Evolutionary conservation across 2,797 vertebrate species (phyloP).

Genomic region (Chelmon rostratus): DNA sequence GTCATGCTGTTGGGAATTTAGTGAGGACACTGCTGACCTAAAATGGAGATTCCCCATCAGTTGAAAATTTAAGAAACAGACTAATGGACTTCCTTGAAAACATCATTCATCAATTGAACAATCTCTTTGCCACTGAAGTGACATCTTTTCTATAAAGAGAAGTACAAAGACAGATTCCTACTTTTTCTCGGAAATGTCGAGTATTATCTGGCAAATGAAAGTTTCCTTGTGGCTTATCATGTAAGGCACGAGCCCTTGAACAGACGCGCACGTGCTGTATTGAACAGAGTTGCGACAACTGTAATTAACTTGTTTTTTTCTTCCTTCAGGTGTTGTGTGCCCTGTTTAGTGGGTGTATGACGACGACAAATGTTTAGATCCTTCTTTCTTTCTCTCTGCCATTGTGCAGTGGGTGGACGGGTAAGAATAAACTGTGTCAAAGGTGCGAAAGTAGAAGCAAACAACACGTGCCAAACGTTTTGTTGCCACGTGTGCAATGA

Average conservation of each 20-base stretch:
- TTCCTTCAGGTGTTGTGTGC: neutral
- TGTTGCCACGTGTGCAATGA: conserved; percentile 36
- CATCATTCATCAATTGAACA: neutral
- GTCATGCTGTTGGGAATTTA: conserved; percentile 44
- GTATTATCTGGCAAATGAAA: neutral
- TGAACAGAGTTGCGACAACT: neutral
- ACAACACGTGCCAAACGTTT: conserved; percentile 47
- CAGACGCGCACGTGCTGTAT: neutral
- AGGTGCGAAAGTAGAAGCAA: conserved; percentile 37
- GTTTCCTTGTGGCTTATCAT: neutral
- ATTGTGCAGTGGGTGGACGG: conserved; percentile 20
- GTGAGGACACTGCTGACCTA: conserved; percentile 7
- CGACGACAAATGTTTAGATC: neutral
- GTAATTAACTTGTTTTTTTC: conserved; percentile 33
- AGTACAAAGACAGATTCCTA: neutral
- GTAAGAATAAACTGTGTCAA: conserved; percentile 35
- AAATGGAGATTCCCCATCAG: conserved; percentile 13
- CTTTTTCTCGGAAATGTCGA: conserved; percentile 2
- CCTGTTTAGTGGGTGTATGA: conserved; percentile 5
- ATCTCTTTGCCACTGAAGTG: neutral
- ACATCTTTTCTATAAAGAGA: neutral
- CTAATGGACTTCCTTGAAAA: neutral
- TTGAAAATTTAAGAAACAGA: neutral
- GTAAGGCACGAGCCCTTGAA: neutral
- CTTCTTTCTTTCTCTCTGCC: neutral